Base-by-base conservation (phyloP, 92 coral and sea anemone species). In the Porites cylindrica region DNA sequence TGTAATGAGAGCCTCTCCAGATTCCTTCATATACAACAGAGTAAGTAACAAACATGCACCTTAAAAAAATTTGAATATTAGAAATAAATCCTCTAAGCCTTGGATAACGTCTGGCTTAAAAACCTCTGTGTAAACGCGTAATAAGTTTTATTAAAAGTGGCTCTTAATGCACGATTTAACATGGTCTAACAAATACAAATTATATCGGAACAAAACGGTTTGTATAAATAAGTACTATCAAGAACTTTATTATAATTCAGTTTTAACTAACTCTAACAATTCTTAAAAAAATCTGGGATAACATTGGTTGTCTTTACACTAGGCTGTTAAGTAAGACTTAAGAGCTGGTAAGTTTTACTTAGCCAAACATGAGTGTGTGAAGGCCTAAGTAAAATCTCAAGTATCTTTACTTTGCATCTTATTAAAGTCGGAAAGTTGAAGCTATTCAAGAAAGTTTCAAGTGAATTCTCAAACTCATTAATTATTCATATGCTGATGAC, bases 131-230 rank as follows among this genome's bases (percentile, higher is more conserved):
- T 82, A 89, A 75, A 76, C 70, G 51, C 71, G 81, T 38, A 54
- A 89, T 60, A 84, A 84, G 52, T 58, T 89, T 56, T 89, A 89
- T 64, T 84, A 89, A 78, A 79, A 78, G 63, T 84, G 92, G 92
- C 77, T 89, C 85, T 66, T 59, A 71, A 80, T 12, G 20, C 65
- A 52, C 8, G 38, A 53, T 85, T 85, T 52, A 61, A 54, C 67
- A 67, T 56, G 52, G 80, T 54, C 66, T 66, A 67, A 70, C 67
- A 66, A 85, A 65, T 77, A 54, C 72, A 76, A 43, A 29, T 32
- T 71, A 54, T 32, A 71, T 56, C 56, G 79, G 21, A 86, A 86
- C 76, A 77, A 86, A 86, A 86, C n/a, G 23, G 84, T 47, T 54
- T 17, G 58, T 7, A 77, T 78, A 51, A 68, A 77, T 78, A 86